These are phyloP conservation scores for Clunio marinus DNA, from an alignment of 2,888 invertebrate genomes.

Conservation along the genomic window DNA sequence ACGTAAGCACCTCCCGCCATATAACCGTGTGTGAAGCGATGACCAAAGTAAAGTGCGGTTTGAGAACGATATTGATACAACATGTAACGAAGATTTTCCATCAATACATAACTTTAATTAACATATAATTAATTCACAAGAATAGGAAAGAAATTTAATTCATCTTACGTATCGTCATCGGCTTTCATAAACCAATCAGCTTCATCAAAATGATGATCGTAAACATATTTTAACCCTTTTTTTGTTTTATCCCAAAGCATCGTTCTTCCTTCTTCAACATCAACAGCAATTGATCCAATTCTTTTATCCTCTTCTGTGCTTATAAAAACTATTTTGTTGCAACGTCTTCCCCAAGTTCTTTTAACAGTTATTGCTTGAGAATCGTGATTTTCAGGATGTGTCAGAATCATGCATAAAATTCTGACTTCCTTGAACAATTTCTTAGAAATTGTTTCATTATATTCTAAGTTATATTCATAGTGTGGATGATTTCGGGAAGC, in stretches of 20 bases:
- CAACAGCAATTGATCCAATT: conserved; percentile 73
- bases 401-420: conserved; percentile 91
- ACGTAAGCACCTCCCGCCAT: conserved; percentile 96
- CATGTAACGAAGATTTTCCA: conserved; percentile 92
- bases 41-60: conserved; percentile 80
- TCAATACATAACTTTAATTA: conserved; percentile 77
- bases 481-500: too few relatives aligned
- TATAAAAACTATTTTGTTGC: conserved; percentile 84
- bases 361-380: conserved; percentile 81
- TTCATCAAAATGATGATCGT: conserved; percentile 74
- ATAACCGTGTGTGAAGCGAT: conserved; percentile 61
- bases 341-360: conserved; percentile 87
- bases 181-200: conserved; percentile 98
- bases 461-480: too few relatives aligned
- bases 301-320: conserved; percentile 68
- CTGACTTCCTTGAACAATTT: conserved; percentile 66
- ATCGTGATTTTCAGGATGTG: conserved; percentile 76
- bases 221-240: conserved; percentile 84
- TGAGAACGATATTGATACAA: conserved; percentile 67
- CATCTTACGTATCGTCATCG: conserved; percentile 87
- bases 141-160: conserved; percentile 1
- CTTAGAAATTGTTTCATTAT: conserved; percentile 55
- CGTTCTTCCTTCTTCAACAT: conserved; percentile 83
- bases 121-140: conserved; percentile 37
- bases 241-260: conserved; percentile 98